Conservation (phyloP, 1,140 invertebrate genomes). For the Aphis craccivora region DNA sequence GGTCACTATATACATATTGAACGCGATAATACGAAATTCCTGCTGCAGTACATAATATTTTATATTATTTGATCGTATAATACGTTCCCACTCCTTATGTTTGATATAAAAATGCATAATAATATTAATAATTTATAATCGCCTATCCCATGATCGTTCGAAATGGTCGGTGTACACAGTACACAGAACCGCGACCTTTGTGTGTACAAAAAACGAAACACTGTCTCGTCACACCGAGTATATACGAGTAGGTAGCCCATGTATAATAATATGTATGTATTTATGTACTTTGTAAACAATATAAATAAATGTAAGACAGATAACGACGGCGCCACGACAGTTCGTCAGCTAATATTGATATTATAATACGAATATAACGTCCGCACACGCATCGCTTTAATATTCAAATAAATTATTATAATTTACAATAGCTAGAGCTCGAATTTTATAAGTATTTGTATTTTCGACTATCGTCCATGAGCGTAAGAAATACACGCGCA, state of each 20-base stretch:
- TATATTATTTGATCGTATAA: not conserved
- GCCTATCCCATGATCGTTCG: not conserved
- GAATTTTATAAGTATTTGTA: not conserved
- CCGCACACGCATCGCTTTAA: not conserved
- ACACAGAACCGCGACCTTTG: not conserved
- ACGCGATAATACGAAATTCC: conserved; percentile 33
- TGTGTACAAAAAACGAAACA: not conserved
- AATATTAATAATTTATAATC: not conserved
- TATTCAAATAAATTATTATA: not conserved
- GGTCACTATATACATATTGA: not conserved
- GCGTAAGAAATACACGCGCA: not conserved
- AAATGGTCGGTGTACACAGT: not conserved
- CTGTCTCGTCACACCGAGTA: not conserved
- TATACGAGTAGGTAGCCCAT: not conserved
- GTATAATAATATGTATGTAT: not conserved
- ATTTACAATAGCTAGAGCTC: not conserved
- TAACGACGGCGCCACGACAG: not conserved
- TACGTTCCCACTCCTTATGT: not conserved
- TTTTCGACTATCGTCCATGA: not conserved
- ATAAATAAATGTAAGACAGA: not conserved
- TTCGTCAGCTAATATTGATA: not conserved
- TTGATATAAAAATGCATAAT: not conserved
- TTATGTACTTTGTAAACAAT: not conserved
- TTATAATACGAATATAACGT: not conserved
- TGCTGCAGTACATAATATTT: not conserved